Evolutionary conservation across 2,888 invertebrate genomes (phyloP).

Genomic region (Agrypnus murinus): DNA sequence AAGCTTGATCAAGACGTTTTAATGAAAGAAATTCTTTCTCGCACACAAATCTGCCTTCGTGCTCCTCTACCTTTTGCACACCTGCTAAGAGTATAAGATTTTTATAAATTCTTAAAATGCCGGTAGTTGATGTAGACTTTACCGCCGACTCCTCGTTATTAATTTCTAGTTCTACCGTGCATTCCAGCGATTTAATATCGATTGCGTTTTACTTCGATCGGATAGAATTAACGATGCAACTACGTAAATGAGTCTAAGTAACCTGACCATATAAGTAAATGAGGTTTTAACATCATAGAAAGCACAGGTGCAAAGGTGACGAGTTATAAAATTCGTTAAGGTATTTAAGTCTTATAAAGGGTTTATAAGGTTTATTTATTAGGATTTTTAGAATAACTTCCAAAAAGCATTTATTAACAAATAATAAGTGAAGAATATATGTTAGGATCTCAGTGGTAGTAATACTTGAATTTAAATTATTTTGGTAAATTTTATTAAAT

Average conservation of each 20-base stretch:
- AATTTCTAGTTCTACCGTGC: slow-evolving; percentile 62
- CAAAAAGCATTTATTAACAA: too few species aligned
- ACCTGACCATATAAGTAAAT: slow-evolving; percentile 16
- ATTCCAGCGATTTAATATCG: slow-evolving; percentile 57
- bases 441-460: too few species aligned
- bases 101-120: slow-evolving; percentile 64
- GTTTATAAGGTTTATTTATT: too few species aligned
- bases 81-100: slow-evolving; percentile 58
- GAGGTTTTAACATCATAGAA: slow-evolving; percentile 22
- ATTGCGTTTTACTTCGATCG: slow-evolving; percentile 21
- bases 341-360: too few species aligned
- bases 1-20: too few species aligned
- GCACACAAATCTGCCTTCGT: slow-evolving; percentile 52
- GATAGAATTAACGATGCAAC: slow-evolving; percentile 26
- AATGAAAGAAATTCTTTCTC: slow-evolving; percentile 49
- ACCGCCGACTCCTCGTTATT: slow-evolving; percentile 63
- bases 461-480: too few species aligned
- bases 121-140: slow-evolving; percentile 65
- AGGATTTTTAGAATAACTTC: too few species aligned
- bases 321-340: too few species aligned
- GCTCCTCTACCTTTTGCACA: too few species aligned
- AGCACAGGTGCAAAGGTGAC: slow-evolving; percentile 29
- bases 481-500: too few species aligned
- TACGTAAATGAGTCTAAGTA: slow-evolving; percentile 23
- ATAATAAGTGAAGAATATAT: too few species aligned